Percentiles rank a stretch among this genome's conserved stretches.
Conservation (phyloP, 2,797 vertebrate genomes). For the Galagoides demidoff region DNA sequence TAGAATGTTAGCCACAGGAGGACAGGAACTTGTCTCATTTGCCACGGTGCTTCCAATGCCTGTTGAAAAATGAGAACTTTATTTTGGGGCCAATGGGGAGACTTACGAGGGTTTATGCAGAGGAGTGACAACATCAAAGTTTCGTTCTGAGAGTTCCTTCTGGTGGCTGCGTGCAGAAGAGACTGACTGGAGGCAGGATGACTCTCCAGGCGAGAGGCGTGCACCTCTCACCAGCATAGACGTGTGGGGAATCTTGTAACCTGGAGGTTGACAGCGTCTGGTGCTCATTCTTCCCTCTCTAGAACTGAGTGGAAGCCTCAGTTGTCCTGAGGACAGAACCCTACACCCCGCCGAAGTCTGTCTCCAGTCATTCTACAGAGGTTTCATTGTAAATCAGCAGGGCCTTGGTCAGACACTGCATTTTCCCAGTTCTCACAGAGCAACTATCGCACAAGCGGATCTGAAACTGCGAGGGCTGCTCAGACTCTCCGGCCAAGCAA, state of each 20-base stretch:
- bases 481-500: neutral
- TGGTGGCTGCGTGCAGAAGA: neutral
- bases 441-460: neutral
- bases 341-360: neutral
- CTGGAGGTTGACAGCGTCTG: rapidly evolving
- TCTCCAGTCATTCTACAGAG: neutral
- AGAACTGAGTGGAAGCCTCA: neutral
- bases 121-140: neutral
- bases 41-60: neutral
- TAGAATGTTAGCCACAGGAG: neutral
- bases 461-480: neutral
- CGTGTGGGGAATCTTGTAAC: neutral
- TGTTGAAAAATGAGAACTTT: neutral
- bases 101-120: neutral
- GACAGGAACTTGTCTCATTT: neutral
- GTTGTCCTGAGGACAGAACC: neutral
- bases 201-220: neutral
- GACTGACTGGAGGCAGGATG: rapidly evolving
- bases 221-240: neutral
- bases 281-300: neutral
- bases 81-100: neutral
- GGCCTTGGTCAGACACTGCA: neutral
- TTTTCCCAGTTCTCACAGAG: neutral
- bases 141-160: neutral
- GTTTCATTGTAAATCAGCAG: neutral